Evolutionary conservation across 2,113 vertebrate species (phyloP).

Genomic region (Ceratotherium simum): DNA sequence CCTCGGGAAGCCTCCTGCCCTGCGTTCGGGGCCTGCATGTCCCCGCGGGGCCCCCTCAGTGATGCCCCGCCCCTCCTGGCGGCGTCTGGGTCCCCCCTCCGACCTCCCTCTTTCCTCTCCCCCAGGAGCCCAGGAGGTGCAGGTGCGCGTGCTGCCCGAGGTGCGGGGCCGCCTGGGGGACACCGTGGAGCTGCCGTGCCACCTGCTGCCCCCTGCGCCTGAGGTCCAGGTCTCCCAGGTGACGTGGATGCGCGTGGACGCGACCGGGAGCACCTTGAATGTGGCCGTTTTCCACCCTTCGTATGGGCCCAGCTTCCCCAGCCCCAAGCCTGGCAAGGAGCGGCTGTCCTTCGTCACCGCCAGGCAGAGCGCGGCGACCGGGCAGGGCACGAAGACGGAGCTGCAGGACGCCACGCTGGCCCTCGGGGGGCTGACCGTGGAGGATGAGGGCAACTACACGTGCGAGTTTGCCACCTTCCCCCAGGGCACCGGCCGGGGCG

Average conservation of each 20-base stretch:
- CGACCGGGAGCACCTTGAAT: slow-evolving; percentile 75
- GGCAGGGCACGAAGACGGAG: not conserved
- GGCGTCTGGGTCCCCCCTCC: not conserved
- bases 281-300: slow-evolving; percentile 91
- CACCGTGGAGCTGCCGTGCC: slow-evolving; percentile 88
- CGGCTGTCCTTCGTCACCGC: slow-evolving; percentile 80
- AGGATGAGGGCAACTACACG: slow-evolving; percentile 91
- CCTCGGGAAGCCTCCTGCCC: fast-evolving
- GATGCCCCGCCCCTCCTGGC: not conserved
- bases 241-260: slow-evolving; percentile 89
- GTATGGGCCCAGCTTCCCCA: slow-evolving; percentile 87
- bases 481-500: slow-evolving; percentile 89
- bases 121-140: slow-evolving; percentile 84
- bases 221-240: slow-evolving; percentile 86
- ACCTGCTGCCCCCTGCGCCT: slow-evolving; percentile 84
- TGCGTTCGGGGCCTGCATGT: not conserved
- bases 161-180: slow-evolving; percentile 88
- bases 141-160: slow-evolving; percentile 77
- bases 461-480: slow-evolving; percentile 94
- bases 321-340: slow-evolving; percentile 77
- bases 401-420: slow-evolving; percentile 89
- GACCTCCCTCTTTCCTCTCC: not conserved
- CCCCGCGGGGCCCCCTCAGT: fast-evolving
- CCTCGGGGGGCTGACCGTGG: slow-evolving; percentile 85
- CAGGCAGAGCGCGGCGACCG: not conserved